These are phyloP conservation scores for Hemaris fuciformis DNA, from an alignment of 2,888 invertebrate genomes.

Conservation along the genomic window DNA sequence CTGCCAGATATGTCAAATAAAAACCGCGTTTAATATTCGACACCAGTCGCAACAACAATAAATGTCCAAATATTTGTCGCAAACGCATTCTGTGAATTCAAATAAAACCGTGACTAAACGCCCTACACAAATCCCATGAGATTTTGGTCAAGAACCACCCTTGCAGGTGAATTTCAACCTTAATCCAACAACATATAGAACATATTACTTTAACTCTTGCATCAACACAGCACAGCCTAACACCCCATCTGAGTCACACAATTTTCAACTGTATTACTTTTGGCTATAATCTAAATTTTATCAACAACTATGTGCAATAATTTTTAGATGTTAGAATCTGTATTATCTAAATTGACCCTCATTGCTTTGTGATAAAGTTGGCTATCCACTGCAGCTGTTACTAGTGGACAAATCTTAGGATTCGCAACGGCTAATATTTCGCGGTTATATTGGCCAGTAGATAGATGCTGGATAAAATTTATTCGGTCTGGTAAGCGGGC, in stretches of 20 bases:
- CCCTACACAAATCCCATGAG: conserved; percentile 67
- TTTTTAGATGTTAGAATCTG: neutral
- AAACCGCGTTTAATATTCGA: conserved; percentile 72
- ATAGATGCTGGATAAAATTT: conserved; percentile 73
- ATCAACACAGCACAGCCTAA: neutral
- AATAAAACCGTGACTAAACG: conserved; percentile 78
- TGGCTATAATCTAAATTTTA: neutral
- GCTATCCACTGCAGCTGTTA: conserved; percentile 9
- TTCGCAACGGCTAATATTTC: conserved; percentile 77
- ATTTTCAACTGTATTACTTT: neutral
- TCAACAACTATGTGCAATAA: neutral
- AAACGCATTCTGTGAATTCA: conserved; percentile 69
- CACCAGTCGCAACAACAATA: conserved; percentile 67
- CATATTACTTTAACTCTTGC: conserved; percentile 29
- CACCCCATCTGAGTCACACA: no score
- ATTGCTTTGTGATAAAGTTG: conserved; percentile 17
- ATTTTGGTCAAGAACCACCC: conserved; percentile 56
- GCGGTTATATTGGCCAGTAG: conserved; percentile 73
- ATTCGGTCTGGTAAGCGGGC: conserved; percentile 56
- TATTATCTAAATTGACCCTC: neutral
- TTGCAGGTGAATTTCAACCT: conserved; percentile 25
- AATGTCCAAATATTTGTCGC: conserved; percentile 80
- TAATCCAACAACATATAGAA: conserved; percentile 27
- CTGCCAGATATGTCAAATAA: conserved; percentile 53
- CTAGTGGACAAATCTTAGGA: conserved; percentile 56